Percentiles rank a stretch among this genome's conserved stretches.
Conservation (phyloP, 35 echinoderm and acorn worm species). For the Heliocidaris erythrogramma region DNA sequence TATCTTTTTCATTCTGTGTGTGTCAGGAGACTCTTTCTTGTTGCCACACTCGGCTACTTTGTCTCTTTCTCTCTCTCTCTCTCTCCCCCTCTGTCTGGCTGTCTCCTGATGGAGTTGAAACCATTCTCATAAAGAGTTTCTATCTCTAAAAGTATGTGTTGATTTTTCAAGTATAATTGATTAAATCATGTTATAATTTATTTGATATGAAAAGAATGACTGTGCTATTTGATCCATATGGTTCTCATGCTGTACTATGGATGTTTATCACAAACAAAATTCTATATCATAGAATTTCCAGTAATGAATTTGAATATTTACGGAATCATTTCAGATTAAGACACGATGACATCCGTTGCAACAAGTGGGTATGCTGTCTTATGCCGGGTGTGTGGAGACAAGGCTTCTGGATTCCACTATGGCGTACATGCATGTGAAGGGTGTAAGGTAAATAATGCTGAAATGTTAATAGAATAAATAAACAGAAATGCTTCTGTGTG, state of each 20-base stretch:
- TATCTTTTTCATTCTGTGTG: too few relatives aligned
- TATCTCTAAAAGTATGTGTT: too few relatives aligned
- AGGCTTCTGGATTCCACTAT: slow-evolving; percentile 97
- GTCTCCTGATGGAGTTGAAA: too few relatives aligned
- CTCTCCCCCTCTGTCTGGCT: too few relatives aligned
- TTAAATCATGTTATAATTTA: too few relatives aligned
- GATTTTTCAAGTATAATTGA: too few relatives aligned
- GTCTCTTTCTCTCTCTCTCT: too few relatives aligned
- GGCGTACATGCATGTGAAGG: slow-evolving; percentile 99
- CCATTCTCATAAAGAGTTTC: too few relatives aligned
- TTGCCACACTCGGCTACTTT: too few relatives aligned
- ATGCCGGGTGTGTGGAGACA: slow-evolving; percentile 93
- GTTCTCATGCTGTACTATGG: not conserved
- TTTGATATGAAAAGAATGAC: not conserved
- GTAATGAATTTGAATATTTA: not conserved
- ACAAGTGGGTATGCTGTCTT: slow-evolving; percentile 76
- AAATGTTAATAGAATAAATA: not conserved
- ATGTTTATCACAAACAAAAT: not conserved
- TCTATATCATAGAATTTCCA: not conserved
- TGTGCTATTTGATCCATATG: not conserved
- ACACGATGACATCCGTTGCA: slow-evolving; percentile 41
- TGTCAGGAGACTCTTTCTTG: too few relatives aligned
- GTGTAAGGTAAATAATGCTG: slow-evolving; percentile 79
- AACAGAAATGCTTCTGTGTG: not conserved
- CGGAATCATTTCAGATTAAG: not conserved